Evolutionary conservation across 2,888 invertebrate genomes (phyloP).

Genomic region (Myopa testacea): DNA sequence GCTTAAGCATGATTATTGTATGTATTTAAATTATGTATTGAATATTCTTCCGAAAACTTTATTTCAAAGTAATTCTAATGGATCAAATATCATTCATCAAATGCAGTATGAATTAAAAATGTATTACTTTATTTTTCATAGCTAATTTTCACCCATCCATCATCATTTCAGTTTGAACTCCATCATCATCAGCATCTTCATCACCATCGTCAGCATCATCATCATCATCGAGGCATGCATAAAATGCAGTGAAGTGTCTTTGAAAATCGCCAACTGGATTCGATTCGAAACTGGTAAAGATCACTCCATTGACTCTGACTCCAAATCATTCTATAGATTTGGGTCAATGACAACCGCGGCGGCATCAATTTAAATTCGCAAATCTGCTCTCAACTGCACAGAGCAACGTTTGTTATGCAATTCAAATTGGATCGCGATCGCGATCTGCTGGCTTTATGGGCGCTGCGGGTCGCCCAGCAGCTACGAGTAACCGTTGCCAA

Average conservation of each 20-base stretch:
- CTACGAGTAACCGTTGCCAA: neutral
- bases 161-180: neutral
- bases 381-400: slow-evolving; percentile 6
- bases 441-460: slow-evolving; percentile 13
- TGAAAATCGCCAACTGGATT: neutral
- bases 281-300: neutral
- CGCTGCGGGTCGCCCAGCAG: slow-evolving; percentile 21
- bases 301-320: slow-evolving; percentile 11
- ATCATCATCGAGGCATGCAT: neutral
- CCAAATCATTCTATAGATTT: slow-evolving; percentile 1
- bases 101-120: no score
- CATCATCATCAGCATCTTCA: neutral
- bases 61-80: no score
- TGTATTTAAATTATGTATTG: no score
- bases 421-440: slow-evolving; percentile 20
- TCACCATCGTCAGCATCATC: no score
- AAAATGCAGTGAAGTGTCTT: neutral
- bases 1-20: no score
- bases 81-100: no score
- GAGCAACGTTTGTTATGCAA: slow-evolving; percentile 16
- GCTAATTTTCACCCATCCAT: no score
- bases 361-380: slow-evolving; percentile 14
- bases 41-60: no score
- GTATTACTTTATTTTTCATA: no score
- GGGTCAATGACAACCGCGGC: slow-evolving; percentile 22